Percentiles rank a stretch among this genome's conserved stretches.
These are phyloP conservation scores for Acrossocheilus fasciatus DNA, from an alignment of 2,797 vertebrate species.

Conservation along the genomic window DNA sequence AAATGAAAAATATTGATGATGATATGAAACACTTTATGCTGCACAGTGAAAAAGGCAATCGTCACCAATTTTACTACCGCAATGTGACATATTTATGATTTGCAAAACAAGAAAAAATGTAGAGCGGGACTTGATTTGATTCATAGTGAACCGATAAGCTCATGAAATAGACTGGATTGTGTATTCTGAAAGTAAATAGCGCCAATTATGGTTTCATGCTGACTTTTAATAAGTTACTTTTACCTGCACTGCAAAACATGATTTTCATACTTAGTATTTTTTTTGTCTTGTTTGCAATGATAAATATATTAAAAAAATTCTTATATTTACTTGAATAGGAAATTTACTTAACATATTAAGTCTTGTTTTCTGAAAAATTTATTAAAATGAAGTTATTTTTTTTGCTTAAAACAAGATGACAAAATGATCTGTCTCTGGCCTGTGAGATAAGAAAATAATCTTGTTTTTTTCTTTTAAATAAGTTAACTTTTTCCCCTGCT, in stretches of 20 bases:
- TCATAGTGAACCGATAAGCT: neutral
- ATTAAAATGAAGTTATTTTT: neutral
- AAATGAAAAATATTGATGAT: neutral
- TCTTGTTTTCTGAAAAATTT: neutral
- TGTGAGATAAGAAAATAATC: neutral
- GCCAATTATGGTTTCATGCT: no score
- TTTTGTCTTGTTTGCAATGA: neutral
- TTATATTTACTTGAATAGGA: neutral
- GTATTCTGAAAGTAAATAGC: neutral
- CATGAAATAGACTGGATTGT: neutral
- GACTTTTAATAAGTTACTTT: neutral
- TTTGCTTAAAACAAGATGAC: neutral
- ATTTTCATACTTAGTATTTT: neutral
- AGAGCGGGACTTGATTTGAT: neutral
- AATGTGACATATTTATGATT: neutral
- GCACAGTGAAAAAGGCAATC: conserved; percentile 3
- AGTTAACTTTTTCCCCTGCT: neutral
- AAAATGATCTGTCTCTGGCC: neutral
- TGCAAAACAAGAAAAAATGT: neutral
- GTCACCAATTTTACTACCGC: neutral
- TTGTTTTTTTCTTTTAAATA: neutral
- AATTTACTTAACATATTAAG: neutral
- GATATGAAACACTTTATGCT: conserved; percentile 13
- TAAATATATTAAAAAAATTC: neutral
- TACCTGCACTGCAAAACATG: neutral